Percentiles rank a stretch among this genome's conserved stretches.
Evolutionary conservation across 2,888 invertebrate species (phyloP).

Genomic region (Iphiclides podalirius): DNA sequence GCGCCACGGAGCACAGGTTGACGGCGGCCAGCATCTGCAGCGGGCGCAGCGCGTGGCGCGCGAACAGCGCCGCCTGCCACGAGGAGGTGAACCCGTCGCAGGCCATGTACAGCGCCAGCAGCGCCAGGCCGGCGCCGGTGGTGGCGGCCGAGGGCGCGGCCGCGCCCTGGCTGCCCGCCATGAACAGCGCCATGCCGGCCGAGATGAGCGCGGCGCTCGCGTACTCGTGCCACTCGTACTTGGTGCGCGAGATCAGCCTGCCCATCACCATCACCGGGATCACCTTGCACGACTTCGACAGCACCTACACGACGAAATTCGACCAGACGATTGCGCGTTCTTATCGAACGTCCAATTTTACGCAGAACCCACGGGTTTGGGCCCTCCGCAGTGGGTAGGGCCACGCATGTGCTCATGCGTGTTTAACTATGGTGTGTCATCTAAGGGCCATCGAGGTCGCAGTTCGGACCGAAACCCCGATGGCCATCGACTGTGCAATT

Average conservation of each 20-base stretch:
- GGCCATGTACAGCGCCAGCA: slow-evolving; percentile 93
- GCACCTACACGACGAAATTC: slow-evolving; percentile 84
- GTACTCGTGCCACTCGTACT: slow-evolving; percentile 95
- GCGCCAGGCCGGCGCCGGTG: slow-evolving; percentile 89
- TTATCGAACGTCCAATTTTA: too few relatives aligned
- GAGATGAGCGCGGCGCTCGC: slow-evolving; percentile 94
- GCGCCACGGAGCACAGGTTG: slow-evolving; percentile 94
- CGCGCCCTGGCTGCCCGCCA: slow-evolving; percentile 86
- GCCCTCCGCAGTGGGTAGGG: too few relatives aligned
- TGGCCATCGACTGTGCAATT: too few relatives aligned
- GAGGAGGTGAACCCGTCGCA: slow-evolving; percentile 99
- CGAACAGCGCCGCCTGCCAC: slow-evolving; percentile 97
- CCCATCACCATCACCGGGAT: slow-evolving; percentile 99
- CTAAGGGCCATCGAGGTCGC: too few relatives aligned
- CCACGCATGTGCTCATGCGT: too few relatives aligned
- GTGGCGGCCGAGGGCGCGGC: slow-evolving; percentile 66
- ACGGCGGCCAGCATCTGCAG: slow-evolving; percentile 86
- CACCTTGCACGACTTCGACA: slow-evolving; percentile 98
- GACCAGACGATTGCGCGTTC: too few relatives aligned
- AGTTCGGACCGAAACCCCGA: too few relatives aligned
- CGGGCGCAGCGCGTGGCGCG: slow-evolving; percentile 77
- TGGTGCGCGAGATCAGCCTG: slow-evolving; percentile 90
- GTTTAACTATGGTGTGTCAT: too few relatives aligned
- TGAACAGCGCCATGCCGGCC: slow-evolving; percentile 94
- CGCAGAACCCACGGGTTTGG: too few relatives aligned